A percentile compares a stretch with the other conserved stretches of the same genome.
phyloP scores from a whole-genome alignment of 2,113 vertebrate species.

The Neogale vison region DNA sequence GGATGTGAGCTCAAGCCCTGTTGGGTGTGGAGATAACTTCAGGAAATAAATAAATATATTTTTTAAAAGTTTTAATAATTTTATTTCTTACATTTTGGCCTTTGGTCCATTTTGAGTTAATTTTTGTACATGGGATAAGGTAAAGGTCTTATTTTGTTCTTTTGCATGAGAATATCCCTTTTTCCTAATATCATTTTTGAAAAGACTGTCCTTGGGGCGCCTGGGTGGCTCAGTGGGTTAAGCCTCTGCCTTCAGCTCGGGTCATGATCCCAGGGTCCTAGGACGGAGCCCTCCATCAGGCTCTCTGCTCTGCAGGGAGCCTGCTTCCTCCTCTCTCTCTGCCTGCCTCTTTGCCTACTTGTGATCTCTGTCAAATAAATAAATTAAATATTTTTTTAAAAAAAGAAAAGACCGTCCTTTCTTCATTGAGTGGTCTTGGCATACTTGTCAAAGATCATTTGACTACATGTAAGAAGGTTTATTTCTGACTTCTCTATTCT shows the following conservation, averaged over 20 bases:
- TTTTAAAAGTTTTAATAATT: not conserved
- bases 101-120: not conserved
- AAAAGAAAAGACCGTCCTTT: too few relatives aligned
- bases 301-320: too few relatives aligned
- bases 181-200: not conserved
- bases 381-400: too few relatives aligned
- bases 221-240: too few relatives aligned
- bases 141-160: not conserved
- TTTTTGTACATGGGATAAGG: not conserved
- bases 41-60: not conserved
- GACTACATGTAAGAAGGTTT: not conserved
- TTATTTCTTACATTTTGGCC: not conserved
- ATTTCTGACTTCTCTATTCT: not conserved
- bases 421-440: too few relatives aligned
- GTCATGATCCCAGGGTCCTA: too few relatives aligned
- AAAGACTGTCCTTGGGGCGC: not conserved
- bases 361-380: too few relatives aligned
- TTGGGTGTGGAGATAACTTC: not conserved
- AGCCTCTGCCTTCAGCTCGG: too few relatives aligned
- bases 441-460: not conserved
- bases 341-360: too few relatives aligned
- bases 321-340: too few relatives aligned
- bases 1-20: not conserved
- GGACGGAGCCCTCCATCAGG: too few relatives aligned
- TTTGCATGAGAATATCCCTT: too few relatives aligned